Percentiles rank a stretch among this genome's conserved stretches.
These are phyloP conservation scores for Fratercula arctica DNA, from an alignment of 2,797 vertebrate species.

Conservation along the genomic window DNA sequence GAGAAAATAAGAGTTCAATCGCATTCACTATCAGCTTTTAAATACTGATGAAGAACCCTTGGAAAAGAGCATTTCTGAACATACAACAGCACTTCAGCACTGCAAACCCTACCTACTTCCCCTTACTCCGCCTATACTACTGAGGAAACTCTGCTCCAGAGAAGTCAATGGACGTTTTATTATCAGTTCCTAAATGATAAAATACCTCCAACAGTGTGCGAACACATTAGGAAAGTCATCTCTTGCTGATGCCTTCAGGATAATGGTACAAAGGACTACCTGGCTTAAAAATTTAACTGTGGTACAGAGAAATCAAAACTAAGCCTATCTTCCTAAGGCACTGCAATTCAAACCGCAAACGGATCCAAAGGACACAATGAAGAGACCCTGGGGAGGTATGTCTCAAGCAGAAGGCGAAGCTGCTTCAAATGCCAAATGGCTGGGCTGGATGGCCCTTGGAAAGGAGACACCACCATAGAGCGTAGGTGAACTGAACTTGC, in stretches of 20 bases:
- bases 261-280: background rate
- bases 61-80: background rate
- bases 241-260: background rate
- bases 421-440: background rate
- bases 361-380: background rate
- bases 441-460: background rate
- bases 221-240: background rate
- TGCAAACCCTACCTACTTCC: background rate
- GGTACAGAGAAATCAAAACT: background rate
- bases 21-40: background rate
- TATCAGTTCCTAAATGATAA: background rate
- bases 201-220: background rate
- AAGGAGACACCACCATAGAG: background rate
- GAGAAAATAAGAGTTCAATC: background rate
- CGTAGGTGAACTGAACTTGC: background rate
- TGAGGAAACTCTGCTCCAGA: background rate
- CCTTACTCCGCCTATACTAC: background rate
- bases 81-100: background rate
- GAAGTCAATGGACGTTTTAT: background rate
- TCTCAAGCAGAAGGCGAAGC: background rate
- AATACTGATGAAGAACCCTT: background rate
- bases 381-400: background rate
- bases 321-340: background rate
- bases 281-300: background rate
- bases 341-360: background rate